A percentile compares a stretch with the other conserved stretches of the same genome.
Conservation (phyloP, 2,113 vertebrate genomes). For the Cyanoderma ruficeps region DNA sequence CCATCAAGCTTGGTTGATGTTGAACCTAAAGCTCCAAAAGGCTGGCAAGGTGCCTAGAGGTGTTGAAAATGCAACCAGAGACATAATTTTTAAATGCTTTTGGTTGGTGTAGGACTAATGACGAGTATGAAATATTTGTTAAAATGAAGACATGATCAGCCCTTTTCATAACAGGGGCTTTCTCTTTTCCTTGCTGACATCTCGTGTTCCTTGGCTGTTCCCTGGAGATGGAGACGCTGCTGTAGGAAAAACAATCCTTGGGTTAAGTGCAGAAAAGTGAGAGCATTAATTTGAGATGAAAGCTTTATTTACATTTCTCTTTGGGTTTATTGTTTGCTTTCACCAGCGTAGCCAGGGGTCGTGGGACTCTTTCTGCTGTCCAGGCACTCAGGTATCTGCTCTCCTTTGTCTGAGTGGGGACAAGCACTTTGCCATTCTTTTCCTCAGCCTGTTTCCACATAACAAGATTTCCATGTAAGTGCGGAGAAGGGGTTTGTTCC, state of each 20-base stretch:
- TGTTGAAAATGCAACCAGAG: background rate
- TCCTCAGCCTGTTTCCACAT: background rate
- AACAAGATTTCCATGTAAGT: background rate
- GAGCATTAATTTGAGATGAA: background rate
- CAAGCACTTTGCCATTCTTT: background rate
- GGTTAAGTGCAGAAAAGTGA: background rate
- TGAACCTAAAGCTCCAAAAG: background rate
- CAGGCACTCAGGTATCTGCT: background rate
- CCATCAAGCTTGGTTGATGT: background rate
- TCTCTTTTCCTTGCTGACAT: background rate
- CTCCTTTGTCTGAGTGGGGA: background rate
- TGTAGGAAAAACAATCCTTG: background rate
- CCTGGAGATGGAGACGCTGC: accelerated
- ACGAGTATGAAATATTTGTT: background rate
- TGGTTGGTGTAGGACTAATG: background rate
- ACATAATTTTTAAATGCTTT: background rate
- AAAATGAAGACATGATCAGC: background rate
- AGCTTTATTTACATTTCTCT: background rate
- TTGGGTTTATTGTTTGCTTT: background rate
- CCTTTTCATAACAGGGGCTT: background rate
- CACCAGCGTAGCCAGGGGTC: background rate
- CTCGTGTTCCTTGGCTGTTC: background rate
- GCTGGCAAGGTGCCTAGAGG: background rate
- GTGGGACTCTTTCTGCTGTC: background rate
- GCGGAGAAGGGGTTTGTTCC: background rate